A percentile compares a stretch with the other conserved stretches of the same genome.
phyloP scores from a whole-genome alignment of 2,888 invertebrate species.

The Ophraella communa region DNA sequence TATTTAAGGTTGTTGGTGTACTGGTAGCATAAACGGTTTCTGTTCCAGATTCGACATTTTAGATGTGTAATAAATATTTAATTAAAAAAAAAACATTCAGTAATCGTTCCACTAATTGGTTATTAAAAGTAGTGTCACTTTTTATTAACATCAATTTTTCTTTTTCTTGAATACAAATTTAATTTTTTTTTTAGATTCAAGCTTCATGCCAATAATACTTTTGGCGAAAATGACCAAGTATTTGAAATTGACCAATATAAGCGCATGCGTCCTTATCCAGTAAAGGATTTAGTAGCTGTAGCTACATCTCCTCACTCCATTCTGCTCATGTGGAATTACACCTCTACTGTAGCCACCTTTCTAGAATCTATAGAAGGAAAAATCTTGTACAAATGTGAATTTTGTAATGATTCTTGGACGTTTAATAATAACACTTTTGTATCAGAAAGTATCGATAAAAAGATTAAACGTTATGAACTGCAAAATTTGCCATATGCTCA shows the following conservation, averaged over 20 bases:
- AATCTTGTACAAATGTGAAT: slow-evolving; percentile 63
- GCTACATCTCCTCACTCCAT: slow-evolving; percentile 61
- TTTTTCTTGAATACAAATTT: not conserved
- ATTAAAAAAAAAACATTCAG: no score
- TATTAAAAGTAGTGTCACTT: no score
- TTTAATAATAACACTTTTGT: slow-evolving; percentile 16
- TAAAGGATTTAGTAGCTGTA: slow-evolving; percentile 59
- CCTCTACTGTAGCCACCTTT: slow-evolving; percentile 61
- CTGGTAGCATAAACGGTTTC: no score
- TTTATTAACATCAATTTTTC: no score
- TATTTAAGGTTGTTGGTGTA: no score
- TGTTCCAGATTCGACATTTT: no score
- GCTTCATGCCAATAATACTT: slow-evolving; percentile 67
- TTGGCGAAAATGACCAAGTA: slow-evolving; percentile 61
- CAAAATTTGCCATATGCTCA: slow-evolving; percentile 70
- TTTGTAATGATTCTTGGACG: slow-evolving; percentile 60
- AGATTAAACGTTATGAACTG: slow-evolving; percentile 50
- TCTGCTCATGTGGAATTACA: slow-evolving; percentile 61
- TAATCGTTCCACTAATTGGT: no score
- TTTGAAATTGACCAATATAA: slow-evolving; percentile 34
- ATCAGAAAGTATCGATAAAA: not conserved
- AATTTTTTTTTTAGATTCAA: slow-evolving; percentile 60
- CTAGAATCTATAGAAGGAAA: slow-evolving; percentile 62
- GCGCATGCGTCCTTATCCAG: slow-evolving; percentile 58
- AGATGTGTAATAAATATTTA: no score